These are phyloP conservation scores for Urocitellus parryii DNA, from an alignment of 2,113 vertebrate species.

Conservation along the genomic window DNA sequence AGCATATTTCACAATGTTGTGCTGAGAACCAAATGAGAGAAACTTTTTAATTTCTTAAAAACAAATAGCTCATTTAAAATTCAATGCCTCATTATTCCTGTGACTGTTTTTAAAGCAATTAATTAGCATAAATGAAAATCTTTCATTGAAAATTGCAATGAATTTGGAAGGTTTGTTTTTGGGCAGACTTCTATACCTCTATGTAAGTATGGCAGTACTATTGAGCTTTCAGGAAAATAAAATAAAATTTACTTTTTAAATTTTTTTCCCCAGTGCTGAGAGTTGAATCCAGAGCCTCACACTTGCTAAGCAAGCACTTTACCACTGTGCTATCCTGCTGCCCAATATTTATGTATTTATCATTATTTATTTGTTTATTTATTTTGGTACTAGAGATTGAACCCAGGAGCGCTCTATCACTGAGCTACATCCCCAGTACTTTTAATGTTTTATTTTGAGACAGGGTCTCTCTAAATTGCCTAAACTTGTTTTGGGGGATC, in stretches of 20 bases:
- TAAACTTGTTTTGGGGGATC: neutral
- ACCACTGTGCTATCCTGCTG: too few relatives aligned
- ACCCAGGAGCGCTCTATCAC: neutral
- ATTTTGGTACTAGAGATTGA: neutral
- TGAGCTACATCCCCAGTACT: neutral
- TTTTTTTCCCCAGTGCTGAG: neutral
- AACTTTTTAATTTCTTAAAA: slow-evolving; percentile 12
- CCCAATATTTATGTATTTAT: too few relatives aligned
- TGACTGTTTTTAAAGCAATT: slow-evolving; percentile 26
- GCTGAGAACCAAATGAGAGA: neutral
- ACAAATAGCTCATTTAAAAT: slow-evolving; percentile 50
- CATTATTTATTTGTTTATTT: too few relatives aligned
- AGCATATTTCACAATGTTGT: slow-evolving; percentile 20
- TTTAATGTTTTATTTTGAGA: neutral
- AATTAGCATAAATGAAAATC: slow-evolving; percentile 46
- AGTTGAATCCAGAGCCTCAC: too few relatives aligned
- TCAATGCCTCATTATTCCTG: slow-evolving; percentile 7
- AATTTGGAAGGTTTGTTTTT: neutral
- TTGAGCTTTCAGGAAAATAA: neutral
- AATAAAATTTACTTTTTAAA: neutral
- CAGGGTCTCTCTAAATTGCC: neutral
- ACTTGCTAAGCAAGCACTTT: too few relatives aligned
- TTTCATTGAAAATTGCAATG: slow-evolving; percentile 24
- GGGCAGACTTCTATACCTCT: neutral
- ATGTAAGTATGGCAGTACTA: neutral